Evolutionary conservation across 1,140 invertebrate genomes (phyloP).

Genomic region (Centruroides vittatus): DNA sequence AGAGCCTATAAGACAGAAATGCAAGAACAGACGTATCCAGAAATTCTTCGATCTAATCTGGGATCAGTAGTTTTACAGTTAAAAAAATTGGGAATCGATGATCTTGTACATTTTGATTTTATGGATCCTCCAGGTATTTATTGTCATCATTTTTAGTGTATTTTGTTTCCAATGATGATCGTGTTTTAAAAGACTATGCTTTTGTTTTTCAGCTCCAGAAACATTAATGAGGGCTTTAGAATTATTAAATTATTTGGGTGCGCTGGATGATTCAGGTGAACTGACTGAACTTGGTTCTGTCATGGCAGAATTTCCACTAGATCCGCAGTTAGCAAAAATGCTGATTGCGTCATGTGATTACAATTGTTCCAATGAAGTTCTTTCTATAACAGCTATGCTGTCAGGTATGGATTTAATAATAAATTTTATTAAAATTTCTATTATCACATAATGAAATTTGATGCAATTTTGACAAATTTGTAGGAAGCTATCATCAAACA

Average conservation of each 20-base stretch:
- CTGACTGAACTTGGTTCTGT: conserved; percentile 91
- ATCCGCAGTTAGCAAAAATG: conserved; percentile 99
- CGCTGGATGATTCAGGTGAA: conserved; percentile 90
- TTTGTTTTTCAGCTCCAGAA: conserved; percentile 62
- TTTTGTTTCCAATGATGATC: too few species aligned
- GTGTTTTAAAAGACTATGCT: too few species aligned
- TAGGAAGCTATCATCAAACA: too few species aligned
- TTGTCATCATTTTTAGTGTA: background rate
- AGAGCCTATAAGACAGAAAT: conserved; percentile 98
- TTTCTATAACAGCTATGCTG: conserved; percentile 97
- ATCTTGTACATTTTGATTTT: conserved; percentile 99
- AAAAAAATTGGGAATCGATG: conserved; percentile 98
- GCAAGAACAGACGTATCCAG: conserved; percentile 99
- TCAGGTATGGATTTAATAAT: conserved; percentile 51
- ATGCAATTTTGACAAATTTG: too few species aligned
- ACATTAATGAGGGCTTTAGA: conserved; percentile 98
- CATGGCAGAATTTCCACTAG: conserved; percentile 98
- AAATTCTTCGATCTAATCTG: conserved; percentile 93
- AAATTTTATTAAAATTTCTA: conserved; percentile 5
- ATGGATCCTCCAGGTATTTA: conserved; percentile 85
- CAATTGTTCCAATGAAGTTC: conserved; percentile 98
- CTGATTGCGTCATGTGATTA: conserved; percentile 88
- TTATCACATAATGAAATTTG: background rate
- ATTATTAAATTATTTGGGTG: conserved; percentile 91
- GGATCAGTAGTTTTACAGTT: conserved; percentile 94